Evolutionary conservation across 92 coral and sea anemone genomes (phyloP).

Genomic region (Porites divaricata): DNA sequence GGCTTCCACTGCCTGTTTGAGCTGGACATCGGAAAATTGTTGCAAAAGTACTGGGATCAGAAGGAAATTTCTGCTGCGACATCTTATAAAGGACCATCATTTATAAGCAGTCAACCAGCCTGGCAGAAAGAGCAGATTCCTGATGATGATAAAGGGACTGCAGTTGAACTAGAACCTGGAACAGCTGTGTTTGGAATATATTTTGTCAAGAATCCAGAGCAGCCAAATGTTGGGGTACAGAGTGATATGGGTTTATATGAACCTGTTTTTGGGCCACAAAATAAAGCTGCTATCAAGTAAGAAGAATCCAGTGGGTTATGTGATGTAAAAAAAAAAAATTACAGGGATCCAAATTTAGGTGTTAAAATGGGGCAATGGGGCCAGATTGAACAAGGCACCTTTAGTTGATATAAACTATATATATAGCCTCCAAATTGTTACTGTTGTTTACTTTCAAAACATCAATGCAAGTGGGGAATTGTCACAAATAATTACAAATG

Average conservation of each 20-base stretch:
- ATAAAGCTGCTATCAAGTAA: slow-evolving; percentile 28
- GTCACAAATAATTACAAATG: no score
- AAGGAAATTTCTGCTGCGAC: neutral
- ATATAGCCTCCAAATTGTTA: no score
- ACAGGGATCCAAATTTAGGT: no score
- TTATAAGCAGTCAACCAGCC: slow-evolving; percentile 69
- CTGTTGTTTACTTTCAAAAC: no score
- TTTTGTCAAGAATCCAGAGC: slow-evolving; percentile 43
- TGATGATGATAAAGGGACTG: slow-evolving; percentile 13
- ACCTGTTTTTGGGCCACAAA: slow-evolving; percentile 40
- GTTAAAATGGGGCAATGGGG: no score
- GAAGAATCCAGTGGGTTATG: neutral
- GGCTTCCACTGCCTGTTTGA: slow-evolving; percentile 78
- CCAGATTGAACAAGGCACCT: no score
- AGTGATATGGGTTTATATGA: neutral
- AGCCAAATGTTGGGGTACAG: neutral
- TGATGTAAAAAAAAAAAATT: no score
- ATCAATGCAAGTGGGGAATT: no score
- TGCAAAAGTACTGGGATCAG: slow-evolving; percentile 56
- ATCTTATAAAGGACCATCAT: slow-evolving; percentile 38
- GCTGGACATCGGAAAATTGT: slow-evolving; percentile 59
- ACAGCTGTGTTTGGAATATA: slow-evolving; percentile 56
- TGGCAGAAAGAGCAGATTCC: slow-evolving; percentile 47
- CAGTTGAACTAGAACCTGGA: slow-evolving; percentile 51
- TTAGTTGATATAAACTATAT: no score